These are phyloP conservation scores for Lepeophtheirus nordmannii DNA, from an alignment of 2,888 invertebrate species.

Conservation along the genomic window DNA sequence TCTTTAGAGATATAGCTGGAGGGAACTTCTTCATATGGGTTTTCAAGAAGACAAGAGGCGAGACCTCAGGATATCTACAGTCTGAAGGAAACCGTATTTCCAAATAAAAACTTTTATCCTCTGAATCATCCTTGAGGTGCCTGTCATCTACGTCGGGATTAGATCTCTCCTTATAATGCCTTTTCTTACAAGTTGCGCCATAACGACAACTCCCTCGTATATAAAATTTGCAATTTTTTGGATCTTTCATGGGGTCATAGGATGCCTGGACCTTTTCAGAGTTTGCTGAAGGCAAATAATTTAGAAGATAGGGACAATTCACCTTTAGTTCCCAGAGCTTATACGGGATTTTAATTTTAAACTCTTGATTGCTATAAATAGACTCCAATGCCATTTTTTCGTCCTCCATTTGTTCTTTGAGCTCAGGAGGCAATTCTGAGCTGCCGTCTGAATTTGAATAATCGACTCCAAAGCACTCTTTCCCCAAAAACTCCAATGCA, in stretches of 20 bases:
- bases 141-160: conserved; percentile 21
- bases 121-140: conserved; percentile 30
- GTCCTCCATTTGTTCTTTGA: conserved; percentile 48
- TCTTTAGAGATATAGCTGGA: conserved; percentile 46
- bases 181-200: conserved; percentile 56
- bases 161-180: conserved; percentile 33
- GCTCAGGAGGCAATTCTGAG: conserved; percentile 28
- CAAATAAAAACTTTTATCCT: conserved; percentile 35
- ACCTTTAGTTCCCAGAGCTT: conserved; percentile 53
- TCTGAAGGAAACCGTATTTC: conserved; percentile 57
- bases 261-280: background rate
- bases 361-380: conserved; percentile 51
- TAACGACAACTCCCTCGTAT: conserved; percentile 51
- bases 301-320: conserved; percentile 34
- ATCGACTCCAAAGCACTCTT: conserved; percentile 45
- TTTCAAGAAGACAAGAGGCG: conserved; percentile 53
- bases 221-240: conserved; percentile 45
- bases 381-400: conserved; percentile 59
- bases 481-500: conserved; percentile 51
- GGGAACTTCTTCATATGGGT: conserved; percentile 46
- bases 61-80: conserved; percentile 53
- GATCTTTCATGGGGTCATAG: conserved; percentile 32
- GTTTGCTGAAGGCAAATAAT: background rate
- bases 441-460: background rate
- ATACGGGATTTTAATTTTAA: conserved; percentile 51